Percentiles rank a stretch among this genome's conserved stretches.
Conservation (phyloP, 2,888 invertebrate species). For the Stenotaenia linearis region DNA sequence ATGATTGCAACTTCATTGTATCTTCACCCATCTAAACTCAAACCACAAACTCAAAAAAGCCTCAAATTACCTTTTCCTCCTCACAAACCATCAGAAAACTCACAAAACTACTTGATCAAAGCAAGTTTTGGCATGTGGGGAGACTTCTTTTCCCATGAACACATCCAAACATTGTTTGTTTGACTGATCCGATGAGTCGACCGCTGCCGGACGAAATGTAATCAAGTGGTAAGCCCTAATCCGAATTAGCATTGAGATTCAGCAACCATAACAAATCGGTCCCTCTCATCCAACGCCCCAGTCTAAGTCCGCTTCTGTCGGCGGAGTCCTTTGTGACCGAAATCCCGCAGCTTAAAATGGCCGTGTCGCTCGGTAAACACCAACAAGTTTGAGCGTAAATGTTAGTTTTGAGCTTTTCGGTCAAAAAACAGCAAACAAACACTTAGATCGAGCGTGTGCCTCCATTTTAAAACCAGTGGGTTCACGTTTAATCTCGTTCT, state of each 20-base stretch:
- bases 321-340: background rate
- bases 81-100: too few species aligned
- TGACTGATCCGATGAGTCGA: conserved; percentile 26
- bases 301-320: background rate
- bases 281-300: background rate
- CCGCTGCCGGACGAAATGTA: conserved; percentile 19
- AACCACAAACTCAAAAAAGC: too few species aligned
- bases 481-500: too few species aligned
- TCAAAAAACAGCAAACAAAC: background rate
- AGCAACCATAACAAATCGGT: conserved; percentile 3
- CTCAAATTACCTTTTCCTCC: too few species aligned
- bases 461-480: too few species aligned
- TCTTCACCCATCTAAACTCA: too few species aligned
- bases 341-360: conserved; percentile 9
- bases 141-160: background rate
- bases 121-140: background rate
- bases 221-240: conserved; percentile 24
- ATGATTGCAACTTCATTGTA: too few species aligned
- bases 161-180: background rate
- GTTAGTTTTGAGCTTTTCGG: background rate
- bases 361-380: background rate
- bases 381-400: background rate
- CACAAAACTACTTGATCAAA: background rate
- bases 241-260: conserved; percentile 12
- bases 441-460: too few species aligned